These are phyloP conservation scores for Fregetta grallaria DNA, from an alignment of 2,113 vertebrate species.

Conservation along the genomic window DNA sequence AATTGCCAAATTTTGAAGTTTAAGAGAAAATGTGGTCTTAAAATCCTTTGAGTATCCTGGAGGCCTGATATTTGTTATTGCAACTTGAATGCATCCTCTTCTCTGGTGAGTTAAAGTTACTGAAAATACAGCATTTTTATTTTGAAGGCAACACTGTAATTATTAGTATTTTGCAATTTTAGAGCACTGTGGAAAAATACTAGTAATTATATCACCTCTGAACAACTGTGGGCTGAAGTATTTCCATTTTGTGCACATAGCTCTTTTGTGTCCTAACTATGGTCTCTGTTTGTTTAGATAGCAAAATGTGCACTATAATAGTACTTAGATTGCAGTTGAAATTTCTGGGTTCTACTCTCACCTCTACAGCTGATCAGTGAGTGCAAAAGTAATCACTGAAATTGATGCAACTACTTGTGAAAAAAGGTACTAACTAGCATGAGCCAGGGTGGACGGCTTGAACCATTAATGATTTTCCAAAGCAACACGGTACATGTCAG, in stretches of 20 bases:
- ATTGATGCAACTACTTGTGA: neutral
- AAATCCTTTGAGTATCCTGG: neutral
- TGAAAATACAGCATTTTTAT: neutral
- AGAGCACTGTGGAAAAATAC: neutral
- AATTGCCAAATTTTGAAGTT: neutral
- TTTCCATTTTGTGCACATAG: neutral
- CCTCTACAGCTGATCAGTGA: neutral
- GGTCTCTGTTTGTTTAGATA: neutral
- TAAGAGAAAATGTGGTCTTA: neutral
- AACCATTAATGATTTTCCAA: neutral
- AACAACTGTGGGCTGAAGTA: neutral
- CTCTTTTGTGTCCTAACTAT: neutral
- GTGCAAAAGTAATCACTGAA: neutral
- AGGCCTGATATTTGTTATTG: no score
- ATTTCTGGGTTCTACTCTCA: neutral
- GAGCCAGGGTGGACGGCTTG: neutral
- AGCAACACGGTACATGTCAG: neutral
- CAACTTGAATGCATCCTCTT: neutral
- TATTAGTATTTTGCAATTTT: neutral
- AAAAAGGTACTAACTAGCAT: neutral
- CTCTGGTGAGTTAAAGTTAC: neutral
- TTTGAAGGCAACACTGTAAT: neutral
- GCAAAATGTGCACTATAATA: neutral
- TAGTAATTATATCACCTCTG: neutral
- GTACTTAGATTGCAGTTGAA: neutral